Conservation (phyloP, 1,140 invertebrate genomes). For the Artemia franciscana region DNA sequence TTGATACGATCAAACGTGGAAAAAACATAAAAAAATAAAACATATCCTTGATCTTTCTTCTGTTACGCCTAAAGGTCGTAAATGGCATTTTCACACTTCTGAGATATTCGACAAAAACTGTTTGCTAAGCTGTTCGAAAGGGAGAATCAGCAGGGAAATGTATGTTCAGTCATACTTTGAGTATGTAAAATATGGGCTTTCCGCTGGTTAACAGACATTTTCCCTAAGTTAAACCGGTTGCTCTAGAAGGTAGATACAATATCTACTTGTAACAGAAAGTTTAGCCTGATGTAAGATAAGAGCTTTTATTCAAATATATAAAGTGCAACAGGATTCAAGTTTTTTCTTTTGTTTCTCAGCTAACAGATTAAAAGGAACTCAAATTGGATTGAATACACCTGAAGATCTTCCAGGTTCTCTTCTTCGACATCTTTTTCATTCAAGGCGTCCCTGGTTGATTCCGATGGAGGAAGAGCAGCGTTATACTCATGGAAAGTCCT, state of each 20-base stretch:
- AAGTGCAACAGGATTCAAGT: background rate
- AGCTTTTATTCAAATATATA: background rate
- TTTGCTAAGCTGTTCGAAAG: background rate
- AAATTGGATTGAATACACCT: no score
- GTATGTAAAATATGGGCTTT: background rate
- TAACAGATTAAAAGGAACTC: no score
- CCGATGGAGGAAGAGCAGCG: background rate
- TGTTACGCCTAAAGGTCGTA: background rate
- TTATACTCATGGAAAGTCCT: background rate
- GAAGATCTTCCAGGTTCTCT: no score
- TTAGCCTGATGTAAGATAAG: background rate
- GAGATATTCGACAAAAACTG: no score
- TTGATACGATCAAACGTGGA: no score
- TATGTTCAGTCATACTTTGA: background rate
- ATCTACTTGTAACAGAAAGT: background rate
- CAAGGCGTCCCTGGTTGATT: background rate
- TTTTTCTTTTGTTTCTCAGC: background rate
- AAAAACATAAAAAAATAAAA: no score
- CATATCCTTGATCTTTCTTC: no score
- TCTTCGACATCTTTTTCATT: background rate
- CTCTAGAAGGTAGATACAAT: background rate
- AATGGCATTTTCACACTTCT: background rate
- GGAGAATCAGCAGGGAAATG: background rate
- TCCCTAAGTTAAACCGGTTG: no score
- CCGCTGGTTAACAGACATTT: background rate